Evolutionary conservation across 2,113 vertebrate species (phyloP).

Genomic region (Channa maculata): DNA sequence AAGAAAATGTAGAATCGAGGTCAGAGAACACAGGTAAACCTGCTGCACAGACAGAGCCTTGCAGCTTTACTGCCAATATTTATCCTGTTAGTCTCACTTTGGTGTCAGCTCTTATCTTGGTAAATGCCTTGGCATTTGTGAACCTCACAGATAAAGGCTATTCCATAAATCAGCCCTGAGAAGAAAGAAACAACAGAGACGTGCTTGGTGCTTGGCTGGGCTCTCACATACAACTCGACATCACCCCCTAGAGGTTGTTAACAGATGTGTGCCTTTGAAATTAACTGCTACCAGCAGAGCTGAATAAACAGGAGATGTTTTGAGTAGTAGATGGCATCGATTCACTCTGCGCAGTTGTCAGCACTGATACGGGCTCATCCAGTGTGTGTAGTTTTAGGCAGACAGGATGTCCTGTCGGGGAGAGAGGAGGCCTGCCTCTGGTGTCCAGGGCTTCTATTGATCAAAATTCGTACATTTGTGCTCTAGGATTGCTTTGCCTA

Average conservation of each 20-base stretch:
- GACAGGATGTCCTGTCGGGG: slow-evolving; percentile 59
- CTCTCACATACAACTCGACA: slow-evolving; percentile 43
- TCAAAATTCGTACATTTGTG: slow-evolving; percentile 10
- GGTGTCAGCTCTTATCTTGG: slow-evolving; percentile 36
- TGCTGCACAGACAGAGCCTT: slow-evolving; percentile 18
- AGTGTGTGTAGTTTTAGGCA: slow-evolving; percentile 22
- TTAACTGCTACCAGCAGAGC: slow-evolving; percentile 10
- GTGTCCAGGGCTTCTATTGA: slow-evolving; percentile 7
- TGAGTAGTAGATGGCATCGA: slow-evolving; percentile 46
- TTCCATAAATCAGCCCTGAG: slow-evolving; percentile 27
- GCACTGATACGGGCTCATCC: slow-evolving; percentile 34
- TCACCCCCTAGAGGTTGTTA: slow-evolving; percentile 53
- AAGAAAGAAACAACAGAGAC: neutral
- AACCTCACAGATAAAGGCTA: slow-evolving; percentile 45
- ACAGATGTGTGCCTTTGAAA: slow-evolving; percentile 26
- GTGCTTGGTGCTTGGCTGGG: neutral
- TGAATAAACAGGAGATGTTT: slow-evolving; percentile 40
- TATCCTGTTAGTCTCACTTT: slow-evolving; percentile 30
- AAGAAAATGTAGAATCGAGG: slow-evolving; percentile 32
- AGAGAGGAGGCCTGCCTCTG: slow-evolving; percentile 41
- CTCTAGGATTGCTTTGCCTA: slow-evolving; percentile 12
- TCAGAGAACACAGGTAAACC: slow-evolving; percentile 38
- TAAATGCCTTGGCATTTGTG: slow-evolving; percentile 44
- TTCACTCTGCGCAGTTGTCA: slow-evolving; percentile 46
- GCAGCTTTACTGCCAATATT: slow-evolving; percentile 17